Conservation (phyloP, 2,113 vertebrate genomes). For the Aphyosemion australe region DNA sequence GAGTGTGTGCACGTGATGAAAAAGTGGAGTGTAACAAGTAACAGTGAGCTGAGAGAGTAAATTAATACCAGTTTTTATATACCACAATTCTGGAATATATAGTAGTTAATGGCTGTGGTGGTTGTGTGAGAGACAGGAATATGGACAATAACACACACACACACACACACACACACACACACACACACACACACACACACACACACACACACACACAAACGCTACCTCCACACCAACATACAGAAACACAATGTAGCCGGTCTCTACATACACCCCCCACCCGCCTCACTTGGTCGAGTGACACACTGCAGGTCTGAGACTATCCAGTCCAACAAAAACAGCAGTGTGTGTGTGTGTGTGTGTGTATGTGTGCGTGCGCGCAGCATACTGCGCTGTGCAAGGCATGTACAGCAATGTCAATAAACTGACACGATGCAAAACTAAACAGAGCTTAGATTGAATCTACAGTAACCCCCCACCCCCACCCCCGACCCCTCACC, state of each 20-base stretch:
- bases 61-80: too few relatives aligned
- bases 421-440: slow-evolving; percentile 69
- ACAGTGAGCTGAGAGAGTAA: slow-evolving; percentile 40
- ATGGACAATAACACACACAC: slow-evolving; percentile 25
- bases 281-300: slow-evolving; percentile 8
- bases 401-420: slow-evolving; percentile 65
- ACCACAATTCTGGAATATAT: too few relatives aligned
- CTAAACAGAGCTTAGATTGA: slow-evolving; percentile 67
- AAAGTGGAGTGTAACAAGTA: slow-evolving; percentile 39
- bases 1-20: neutral
- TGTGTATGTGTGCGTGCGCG: neutral
- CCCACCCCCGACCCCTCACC: too few relatives aligned
- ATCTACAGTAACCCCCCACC: slow-evolving; percentile 6
- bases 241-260: slow-evolving; percentile 67
- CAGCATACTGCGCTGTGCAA: slow-evolving; percentile 40
- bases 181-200: neutral
- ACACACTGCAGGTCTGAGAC: slow-evolving; percentile 67
- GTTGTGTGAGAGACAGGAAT: slow-evolving; percentile 40
- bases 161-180: slow-evolving; percentile 33
- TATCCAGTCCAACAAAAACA: slow-evolving; percentile 68
- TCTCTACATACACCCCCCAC: slow-evolving; percentile 33
- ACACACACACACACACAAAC: slow-evolving; percentile 34
- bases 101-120: slow-evolving; percentile 38
- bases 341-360: slow-evolving; percentile 44
- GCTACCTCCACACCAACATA: slow-evolving; percentile 45